phyloP scores from a whole-genome alignment of 1,140 invertebrate genomes.

The Colletes latitarsis region DNA sequence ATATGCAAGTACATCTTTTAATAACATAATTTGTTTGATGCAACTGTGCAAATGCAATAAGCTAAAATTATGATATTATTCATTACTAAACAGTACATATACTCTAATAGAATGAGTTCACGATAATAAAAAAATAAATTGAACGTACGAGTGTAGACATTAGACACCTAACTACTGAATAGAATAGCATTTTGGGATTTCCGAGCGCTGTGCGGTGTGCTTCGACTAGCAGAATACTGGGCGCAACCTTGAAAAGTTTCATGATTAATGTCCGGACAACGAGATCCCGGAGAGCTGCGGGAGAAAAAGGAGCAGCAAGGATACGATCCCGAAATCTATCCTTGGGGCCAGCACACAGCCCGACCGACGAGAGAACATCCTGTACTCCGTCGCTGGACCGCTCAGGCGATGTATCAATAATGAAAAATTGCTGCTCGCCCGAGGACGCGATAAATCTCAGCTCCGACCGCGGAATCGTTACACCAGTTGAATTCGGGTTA shows the following conservation, averaged over 20 bases:
- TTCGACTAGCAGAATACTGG: conserved; percentile 1
- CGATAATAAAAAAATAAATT: too few relatives aligned
- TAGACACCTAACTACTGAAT: too few relatives aligned
- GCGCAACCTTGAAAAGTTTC: conserved; percentile 47
- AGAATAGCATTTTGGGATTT: too few relatives aligned
- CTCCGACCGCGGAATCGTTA: conserved; percentile 20
- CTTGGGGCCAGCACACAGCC: neutral
- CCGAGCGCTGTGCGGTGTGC: too few relatives aligned
- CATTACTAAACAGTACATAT: too few relatives aligned
- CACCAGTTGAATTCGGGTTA: conserved; percentile 34
- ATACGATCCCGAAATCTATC: conserved; percentile 26
- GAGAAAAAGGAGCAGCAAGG: conserved; percentile 20
- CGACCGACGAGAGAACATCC: conserved; percentile 23
- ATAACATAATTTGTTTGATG: too few relatives aligned
- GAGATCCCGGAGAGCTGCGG: neutral
- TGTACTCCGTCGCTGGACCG: conserved; percentile 32
- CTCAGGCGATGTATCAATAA: conserved; percentile 39
- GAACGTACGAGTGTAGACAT: too few relatives aligned
- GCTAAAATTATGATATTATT: too few relatives aligned
- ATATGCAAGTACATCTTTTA: too few relatives aligned
- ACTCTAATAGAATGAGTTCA: too few relatives aligned
- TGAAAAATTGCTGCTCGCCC: conserved; percentile 37
- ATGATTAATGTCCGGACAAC: conserved; percentile 44
- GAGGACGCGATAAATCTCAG: conserved; percentile 39
- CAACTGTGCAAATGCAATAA: too few relatives aligned